These are phyloP conservation scores for Ptychadena robeensis DNA, from an alignment of 2,797 vertebrate species.

Conservation along the genomic window DNA sequence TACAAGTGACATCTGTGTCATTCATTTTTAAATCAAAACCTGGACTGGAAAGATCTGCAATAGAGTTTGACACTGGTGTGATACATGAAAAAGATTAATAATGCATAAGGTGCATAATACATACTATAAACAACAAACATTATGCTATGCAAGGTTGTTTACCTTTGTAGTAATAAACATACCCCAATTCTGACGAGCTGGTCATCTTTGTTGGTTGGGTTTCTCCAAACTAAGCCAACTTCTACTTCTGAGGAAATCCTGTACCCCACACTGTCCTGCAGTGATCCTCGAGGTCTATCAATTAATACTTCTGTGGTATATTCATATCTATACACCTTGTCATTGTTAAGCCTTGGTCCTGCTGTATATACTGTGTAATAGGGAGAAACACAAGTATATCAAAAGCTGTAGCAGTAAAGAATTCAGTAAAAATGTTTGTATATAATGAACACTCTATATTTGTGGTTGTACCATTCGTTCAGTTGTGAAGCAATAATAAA, in stretches of 20 bases:
- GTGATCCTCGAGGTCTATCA: slow-evolving; percentile 76
- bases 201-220: slow-evolving; percentile 85
- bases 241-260: slow-evolving; percentile 83
- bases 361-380: slow-evolving; percentile 74
- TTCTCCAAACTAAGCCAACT: slow-evolving; percentile 88
- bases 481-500: too few relatives aligned
- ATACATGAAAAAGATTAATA: neutral
- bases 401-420: neutral
- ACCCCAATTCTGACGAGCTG: slow-evolving; percentile 88
- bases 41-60: too few relatives aligned
- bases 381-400: neutral
- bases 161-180: slow-evolving; percentile 60
- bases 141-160: neutral
- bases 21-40: too few relatives aligned
- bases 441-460: too few relatives aligned
- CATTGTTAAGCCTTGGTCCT: slow-evolving; percentile 88
- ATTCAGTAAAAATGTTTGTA: too few relatives aligned
- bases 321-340: slow-evolving; percentile 88
- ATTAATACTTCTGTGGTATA: slow-evolving; percentile 88
- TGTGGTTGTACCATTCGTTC: too few relatives aligned
- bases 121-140: neutral
- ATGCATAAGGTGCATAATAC: neutral
- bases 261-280: slow-evolving; percentile 80
- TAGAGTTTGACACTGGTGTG: too few relatives aligned
- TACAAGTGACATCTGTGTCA: too few relatives aligned